Conservation (phyloP, 2,888 invertebrate genomes). For the Erebia palarica region DNA sequence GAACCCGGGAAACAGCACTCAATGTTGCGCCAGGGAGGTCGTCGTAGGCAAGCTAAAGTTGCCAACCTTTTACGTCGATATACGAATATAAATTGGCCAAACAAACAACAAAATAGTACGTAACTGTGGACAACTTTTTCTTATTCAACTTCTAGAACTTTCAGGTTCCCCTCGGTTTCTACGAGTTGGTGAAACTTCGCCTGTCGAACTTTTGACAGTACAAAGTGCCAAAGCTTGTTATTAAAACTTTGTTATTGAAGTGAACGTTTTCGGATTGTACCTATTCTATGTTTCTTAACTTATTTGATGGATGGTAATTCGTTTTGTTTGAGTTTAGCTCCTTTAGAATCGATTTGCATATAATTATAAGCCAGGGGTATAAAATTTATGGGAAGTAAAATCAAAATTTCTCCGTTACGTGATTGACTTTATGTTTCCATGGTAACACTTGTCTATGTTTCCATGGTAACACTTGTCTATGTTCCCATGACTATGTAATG, state of each 20-base stretch:
- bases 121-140: slow-evolving; percentile 3
- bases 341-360: too few relatives aligned
- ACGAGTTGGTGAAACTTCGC: slow-evolving; percentile 32
- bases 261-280: slow-evolving; percentile 6
- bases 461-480: too few relatives aligned
- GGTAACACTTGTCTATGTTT: too few relatives aligned
- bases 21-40: too few relatives aligned
- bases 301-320: background rate
- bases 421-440: too few relatives aligned
- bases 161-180: slow-evolving; percentile 21
- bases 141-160: slow-evolving; percentile 4
- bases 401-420: too few relatives aligned
- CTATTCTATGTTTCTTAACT: background rate
- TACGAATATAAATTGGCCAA: slow-evolving; percentile 6
- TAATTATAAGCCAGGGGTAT: too few relatives aligned
- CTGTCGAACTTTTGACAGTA: slow-evolving; percentile 52
- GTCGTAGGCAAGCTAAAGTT: background rate
- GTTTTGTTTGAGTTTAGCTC: too few relatives aligned
- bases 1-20: too few relatives aligned
- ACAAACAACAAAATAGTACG: background rate
- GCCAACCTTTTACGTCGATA: background rate
- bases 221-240: slow-evolving; percentile 60
- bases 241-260: slow-evolving; percentile 30
- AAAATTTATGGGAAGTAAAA: too few relatives aligned
- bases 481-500: too few relatives aligned